Evolutionary conservation across 2,888 invertebrate species (phyloP).

Genomic region (Nomada lathburiana): DNA sequence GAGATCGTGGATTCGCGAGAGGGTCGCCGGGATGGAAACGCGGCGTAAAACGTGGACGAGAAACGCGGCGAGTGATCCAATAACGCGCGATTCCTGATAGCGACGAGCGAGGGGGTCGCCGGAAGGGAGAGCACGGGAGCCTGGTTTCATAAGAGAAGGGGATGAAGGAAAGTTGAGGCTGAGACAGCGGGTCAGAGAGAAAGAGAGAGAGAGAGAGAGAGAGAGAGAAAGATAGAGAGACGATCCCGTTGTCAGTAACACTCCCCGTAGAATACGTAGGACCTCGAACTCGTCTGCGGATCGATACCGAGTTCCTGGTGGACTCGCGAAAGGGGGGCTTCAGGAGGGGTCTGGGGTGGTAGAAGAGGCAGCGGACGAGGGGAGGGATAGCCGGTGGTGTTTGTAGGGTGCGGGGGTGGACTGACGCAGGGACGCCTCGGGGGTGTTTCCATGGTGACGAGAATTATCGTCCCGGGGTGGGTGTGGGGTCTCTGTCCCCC

Average conservation of each 20-base stretch:
- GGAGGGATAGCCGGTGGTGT: conserved; percentile 47
- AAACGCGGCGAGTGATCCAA: conserved; percentile 55
- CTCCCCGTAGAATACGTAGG: conserved; percentile 74
- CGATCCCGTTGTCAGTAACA: conserved; percentile 77
- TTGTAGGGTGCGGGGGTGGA: conserved; percentile 77
- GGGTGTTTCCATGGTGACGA: conserved; percentile 81
- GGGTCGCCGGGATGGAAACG: conserved; percentile 7
- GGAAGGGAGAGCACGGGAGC: conserved; percentile 40
- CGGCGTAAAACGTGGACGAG: conserved; percentile 25
- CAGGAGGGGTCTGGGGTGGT: conserved; percentile 64
- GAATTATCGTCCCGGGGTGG: conserved; percentile 77
- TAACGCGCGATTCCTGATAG: conserved; percentile 63
- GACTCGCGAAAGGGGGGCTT: conserved; percentile 71
- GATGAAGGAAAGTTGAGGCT: conserved; percentile 10
- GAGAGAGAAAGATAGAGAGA: conserved; percentile 25
- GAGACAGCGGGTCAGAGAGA: not conserved
- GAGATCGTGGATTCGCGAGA: not conserved
- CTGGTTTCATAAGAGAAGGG: conserved; percentile 7
- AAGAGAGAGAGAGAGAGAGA: conserved; percentile 22
- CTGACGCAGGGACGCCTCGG: conserved; percentile 79
- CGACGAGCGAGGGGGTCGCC: conserved; percentile 20
- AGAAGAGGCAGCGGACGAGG: conserved; percentile 44
- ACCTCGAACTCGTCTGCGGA: conserved; percentile 78
- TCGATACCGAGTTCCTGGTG: conserved; percentile 77
- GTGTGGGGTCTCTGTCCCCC: conserved; percentile 64